Conservation (phyloP, 2,113 vertebrate species). For the Bostrychus sinensis region DNA sequence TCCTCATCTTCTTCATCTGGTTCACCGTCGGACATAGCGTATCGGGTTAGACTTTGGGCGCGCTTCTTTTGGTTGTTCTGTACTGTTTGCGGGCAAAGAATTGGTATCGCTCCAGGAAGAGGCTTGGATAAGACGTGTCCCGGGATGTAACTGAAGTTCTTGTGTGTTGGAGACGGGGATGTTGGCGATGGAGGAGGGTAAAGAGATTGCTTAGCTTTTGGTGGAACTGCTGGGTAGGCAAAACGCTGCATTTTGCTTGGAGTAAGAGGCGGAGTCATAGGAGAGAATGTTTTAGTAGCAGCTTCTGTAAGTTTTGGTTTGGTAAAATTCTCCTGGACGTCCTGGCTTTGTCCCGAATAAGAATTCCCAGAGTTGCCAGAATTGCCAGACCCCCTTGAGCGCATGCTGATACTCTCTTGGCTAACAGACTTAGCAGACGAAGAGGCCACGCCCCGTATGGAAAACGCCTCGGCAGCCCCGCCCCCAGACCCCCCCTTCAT, state of each 20-base stretch:
- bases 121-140: conserved; percentile 38
- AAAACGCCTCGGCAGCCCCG: conserved; percentile 50
- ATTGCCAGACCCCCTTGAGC: conserved; percentile 89
- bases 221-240: conserved; percentile 62
- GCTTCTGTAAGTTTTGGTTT: conserved; percentile 45
- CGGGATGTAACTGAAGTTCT: conserved; percentile 64
- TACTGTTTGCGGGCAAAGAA: conserved; percentile 20
- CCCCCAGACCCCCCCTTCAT: conserved; percentile 74
- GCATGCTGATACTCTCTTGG: conserved; percentile 90
- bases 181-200: conserved; percentile 36
- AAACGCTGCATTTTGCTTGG: conserved; percentile 70
- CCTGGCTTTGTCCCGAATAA: conserved; percentile 69
- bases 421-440: conserved; percentile 83
- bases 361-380: conserved; percentile 68
- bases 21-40: conserved; percentile 85
- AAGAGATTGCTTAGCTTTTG: conserved; percentile 56
- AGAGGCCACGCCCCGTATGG: conserved; percentile 72
- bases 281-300: conserved; percentile 33
- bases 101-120: conserved; percentile 48
- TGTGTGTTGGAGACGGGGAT: conserved; percentile 51
- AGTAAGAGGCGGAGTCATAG: conserved; percentile 65
- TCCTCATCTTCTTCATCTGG: conserved; percentile 83
- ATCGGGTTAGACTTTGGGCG: conserved; percentile 88
- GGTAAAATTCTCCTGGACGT: conserved; percentile 78
- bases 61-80: conserved; percentile 79